Conservation (phyloP, 2,797 vertebrate species). For the Lemur catta region DNA sequence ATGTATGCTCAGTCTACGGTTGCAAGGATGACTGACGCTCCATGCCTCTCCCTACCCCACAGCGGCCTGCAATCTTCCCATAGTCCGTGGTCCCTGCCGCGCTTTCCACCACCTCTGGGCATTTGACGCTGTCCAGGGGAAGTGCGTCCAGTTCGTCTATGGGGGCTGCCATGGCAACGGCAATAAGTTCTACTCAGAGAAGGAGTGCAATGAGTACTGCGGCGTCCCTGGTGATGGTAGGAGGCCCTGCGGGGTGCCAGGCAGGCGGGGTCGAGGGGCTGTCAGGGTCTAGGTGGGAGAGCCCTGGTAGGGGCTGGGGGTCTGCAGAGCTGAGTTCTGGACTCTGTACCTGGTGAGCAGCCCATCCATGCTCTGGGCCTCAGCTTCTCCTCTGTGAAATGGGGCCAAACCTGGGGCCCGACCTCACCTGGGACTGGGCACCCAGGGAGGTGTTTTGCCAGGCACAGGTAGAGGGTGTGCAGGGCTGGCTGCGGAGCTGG, state of each 20-base stretch:
- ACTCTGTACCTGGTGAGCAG: background rate
- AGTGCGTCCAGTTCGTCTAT: slow-evolving; percentile 87
- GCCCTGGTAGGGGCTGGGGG: background rate
- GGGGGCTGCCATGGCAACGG: slow-evolving; percentile 91
- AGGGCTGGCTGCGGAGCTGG: background rate
- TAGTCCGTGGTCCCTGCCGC: slow-evolving; percentile 84
- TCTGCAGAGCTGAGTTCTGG: background rate
- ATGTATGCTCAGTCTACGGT: accelerated
- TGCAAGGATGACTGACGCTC: background rate
- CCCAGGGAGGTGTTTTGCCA: background rate
- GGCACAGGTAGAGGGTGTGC: background rate
- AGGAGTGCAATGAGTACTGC: slow-evolving; percentile 97
- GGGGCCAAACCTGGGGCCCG: background rate
- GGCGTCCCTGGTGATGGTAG: slow-evolving; percentile 87
- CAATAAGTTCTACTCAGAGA: slow-evolving; percentile 96
- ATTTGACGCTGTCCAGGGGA: slow-evolving; percentile 86
- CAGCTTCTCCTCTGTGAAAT: background rate
- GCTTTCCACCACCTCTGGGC: slow-evolving; percentile 84
- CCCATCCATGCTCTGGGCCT: background rate
- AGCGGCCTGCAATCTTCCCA: slow-evolving; percentile 93
- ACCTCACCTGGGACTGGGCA: background rate
- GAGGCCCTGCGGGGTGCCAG: background rate
- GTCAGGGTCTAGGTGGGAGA: background rate
- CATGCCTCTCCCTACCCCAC: slow-evolving; percentile 13
- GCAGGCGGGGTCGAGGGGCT: background rate